Percentiles rank a stretch among this genome's conserved stretches.
Evolutionary conservation across 2,113 vertebrate genomes (phyloP).

Genomic region (Trochalopteron elliotii): DNA sequence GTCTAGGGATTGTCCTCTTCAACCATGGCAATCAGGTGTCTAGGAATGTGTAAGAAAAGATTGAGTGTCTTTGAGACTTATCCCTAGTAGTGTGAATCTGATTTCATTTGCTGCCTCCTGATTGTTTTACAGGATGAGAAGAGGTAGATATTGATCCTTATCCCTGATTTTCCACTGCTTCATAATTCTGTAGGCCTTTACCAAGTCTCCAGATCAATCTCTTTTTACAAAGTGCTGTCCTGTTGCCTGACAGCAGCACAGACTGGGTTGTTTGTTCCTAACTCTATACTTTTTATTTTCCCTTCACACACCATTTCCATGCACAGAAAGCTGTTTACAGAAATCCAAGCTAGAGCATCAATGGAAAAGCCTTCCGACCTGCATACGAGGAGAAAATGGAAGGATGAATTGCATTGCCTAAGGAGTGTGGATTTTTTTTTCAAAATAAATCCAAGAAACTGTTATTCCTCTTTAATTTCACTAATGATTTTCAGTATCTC

Average conservation of each 20-base stretch:
- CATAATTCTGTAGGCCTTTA: neutral
- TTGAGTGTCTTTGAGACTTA: neutral
- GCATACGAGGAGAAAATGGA: neutral
- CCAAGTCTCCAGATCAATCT: neutral
- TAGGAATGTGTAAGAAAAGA: neutral
- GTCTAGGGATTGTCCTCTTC: neutral
- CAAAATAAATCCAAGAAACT: neutral
- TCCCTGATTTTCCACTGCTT: neutral
- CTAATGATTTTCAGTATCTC: neutral
- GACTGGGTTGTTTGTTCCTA: neutral
- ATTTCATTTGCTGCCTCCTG: neutral
- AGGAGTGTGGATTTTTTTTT: neutral
- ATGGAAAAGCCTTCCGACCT: neutral
- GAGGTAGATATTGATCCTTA: neutral
- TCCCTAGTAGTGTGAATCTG: neutral
- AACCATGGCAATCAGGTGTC: fast-evolving
- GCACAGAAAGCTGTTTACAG: neutral
- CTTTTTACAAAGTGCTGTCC: neutral
- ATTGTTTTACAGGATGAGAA: neutral
- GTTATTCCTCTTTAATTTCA: neutral
- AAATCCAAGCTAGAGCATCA: neutral
- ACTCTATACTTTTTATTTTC: neutral
- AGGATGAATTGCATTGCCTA: neutral
- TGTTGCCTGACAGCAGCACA: neutral
- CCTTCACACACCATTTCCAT: neutral